A percentile compares a stretch with the other conserved stretches of the same genome.
These are phyloP conservation scores for Aythya baeri DNA, from an alignment of 2,113 vertebrate species.

Conservation along the genomic window DNA sequence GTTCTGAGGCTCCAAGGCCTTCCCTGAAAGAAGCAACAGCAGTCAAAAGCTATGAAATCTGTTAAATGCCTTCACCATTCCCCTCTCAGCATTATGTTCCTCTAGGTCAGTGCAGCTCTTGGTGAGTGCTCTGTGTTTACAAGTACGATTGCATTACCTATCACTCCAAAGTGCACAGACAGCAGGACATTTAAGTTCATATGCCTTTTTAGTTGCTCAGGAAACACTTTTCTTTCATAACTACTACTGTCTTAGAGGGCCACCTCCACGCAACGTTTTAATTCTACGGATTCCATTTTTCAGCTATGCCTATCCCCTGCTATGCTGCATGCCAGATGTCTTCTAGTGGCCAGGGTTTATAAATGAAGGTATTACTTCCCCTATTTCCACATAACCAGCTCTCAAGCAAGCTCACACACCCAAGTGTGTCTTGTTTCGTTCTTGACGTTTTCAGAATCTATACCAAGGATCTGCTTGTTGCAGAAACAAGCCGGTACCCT, in stretches of 20 bases:
- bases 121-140: background rate
- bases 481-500: background rate
- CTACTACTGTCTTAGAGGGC: background rate
- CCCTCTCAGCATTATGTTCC: background rate
- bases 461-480: background rate
- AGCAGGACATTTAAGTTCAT: background rate
- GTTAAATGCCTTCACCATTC: background rate
- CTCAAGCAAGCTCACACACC: background rate
- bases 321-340: background rate
- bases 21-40: background rate
- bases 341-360: background rate
- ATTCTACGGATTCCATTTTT: background rate
- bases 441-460: background rate
- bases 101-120: background rate
- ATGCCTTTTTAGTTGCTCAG: background rate
- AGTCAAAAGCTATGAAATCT: background rate
- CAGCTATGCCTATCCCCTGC: background rate
- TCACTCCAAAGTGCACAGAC: background rate
- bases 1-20: background rate
- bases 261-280: background rate
- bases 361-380: background rate
- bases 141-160: background rate
- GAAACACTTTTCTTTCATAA: background rate
- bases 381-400: background rate
- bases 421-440: background rate